These are phyloP conservation scores for Melitaea cinxia DNA, from an alignment of 1,140 invertebrate species.

Conservation along the genomic window DNA sequence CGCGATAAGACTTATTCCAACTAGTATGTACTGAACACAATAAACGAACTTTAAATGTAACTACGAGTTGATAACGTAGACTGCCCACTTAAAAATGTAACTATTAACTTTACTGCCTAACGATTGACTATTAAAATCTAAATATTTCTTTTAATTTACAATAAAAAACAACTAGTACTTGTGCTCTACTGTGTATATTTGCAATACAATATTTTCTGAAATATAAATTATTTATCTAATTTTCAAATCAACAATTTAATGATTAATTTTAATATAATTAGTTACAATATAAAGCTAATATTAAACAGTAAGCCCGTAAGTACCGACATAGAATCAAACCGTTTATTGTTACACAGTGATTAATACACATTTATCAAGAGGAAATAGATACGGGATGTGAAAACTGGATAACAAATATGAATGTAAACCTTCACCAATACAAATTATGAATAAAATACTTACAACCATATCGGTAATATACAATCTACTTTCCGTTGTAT, in stretches of 20 bases:
- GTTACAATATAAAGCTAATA: too few species aligned
- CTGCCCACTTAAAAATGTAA: not conserved
- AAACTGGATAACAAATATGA: conserved; percentile 6
- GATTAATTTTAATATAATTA: too few species aligned
- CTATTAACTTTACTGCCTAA: not conserved
- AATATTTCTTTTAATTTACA: not conserved
- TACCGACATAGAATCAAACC: conserved; percentile 4
- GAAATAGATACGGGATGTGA: conserved; percentile 22
- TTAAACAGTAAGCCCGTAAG: too few species aligned
- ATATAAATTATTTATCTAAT: too few species aligned
- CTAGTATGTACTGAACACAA: not conserved
- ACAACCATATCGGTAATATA: not conserved
- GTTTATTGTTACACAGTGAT: conserved; percentile 3
- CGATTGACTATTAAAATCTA: not conserved
- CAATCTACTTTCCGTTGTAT: not conserved
- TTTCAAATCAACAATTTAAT: too few species aligned
- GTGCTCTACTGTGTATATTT: too few species aligned
- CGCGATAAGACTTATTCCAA: not conserved
- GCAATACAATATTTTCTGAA: too few species aligned
- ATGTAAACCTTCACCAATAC: not conserved
- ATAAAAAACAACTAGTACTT: not conserved
- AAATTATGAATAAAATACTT: conserved; percentile 2
- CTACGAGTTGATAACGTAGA: not conserved
- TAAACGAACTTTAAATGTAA: not conserved
- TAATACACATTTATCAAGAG: conserved; percentile 14